Conservation (phyloP, 1,140 invertebrate genomes). For the Ruditapes philippinarum region DNA sequence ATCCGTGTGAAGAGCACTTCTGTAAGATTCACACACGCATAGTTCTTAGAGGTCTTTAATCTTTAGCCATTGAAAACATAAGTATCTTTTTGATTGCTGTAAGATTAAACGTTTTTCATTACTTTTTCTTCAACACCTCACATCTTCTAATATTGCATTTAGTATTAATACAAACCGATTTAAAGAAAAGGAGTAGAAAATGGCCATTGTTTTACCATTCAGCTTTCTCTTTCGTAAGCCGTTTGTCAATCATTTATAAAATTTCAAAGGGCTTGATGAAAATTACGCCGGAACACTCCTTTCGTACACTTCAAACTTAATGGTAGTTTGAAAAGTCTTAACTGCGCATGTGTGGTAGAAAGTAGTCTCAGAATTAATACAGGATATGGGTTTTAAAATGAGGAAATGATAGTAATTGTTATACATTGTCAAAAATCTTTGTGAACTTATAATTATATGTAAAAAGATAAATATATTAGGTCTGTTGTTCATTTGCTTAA, state of each 20-base stretch:
- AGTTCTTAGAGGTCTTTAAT: constrained; percentile 35
- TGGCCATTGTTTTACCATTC: constrained; percentile 29
- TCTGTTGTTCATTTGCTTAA: too few relatives aligned
- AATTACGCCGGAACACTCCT: neutral
- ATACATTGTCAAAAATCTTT: too few relatives aligned
- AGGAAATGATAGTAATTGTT: too few relatives aligned
- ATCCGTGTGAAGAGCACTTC: constrained; percentile 43
- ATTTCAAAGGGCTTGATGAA: too few relatives aligned
- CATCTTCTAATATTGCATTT: neutral
- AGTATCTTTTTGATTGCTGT: constrained; percentile 27
- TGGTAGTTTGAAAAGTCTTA: neutral
- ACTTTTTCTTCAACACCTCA: constrained; percentile 21
- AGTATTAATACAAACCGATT: neutral
- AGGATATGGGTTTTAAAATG: too few relatives aligned
- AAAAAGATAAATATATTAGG: too few relatives aligned
- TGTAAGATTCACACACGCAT: constrained; percentile 36
- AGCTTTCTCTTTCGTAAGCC: too few relatives aligned
- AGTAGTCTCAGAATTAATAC: neutral
- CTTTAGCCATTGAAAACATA: constrained; percentile 23
- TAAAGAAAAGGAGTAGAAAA: neutral
- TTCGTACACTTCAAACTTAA: neutral
- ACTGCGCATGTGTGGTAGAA: neutral
- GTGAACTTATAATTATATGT: too few relatives aligned
- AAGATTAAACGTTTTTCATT: constrained; percentile 29
- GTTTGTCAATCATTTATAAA: too few relatives aligned